phyloP scores from a whole-genome alignment of 1,140 invertebrate genomes.

The Heliconius melpomene region DNA sequence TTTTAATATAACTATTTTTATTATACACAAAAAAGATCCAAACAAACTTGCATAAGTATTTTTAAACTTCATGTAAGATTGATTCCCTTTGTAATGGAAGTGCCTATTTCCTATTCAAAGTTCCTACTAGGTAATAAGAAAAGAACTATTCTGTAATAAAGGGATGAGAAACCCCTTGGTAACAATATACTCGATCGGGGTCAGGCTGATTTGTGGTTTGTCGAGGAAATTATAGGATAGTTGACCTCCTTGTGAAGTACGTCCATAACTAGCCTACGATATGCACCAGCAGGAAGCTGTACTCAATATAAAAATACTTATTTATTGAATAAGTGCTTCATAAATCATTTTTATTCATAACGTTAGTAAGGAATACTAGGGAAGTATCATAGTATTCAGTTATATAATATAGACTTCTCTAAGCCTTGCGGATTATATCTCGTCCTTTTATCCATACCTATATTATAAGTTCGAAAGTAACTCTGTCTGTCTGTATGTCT shows the following conservation, averaged over 20 bases:
- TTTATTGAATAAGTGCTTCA: conserved; percentile 9
- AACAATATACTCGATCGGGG: conserved; percentile 27
- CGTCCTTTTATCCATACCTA: no score
- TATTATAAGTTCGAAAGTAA: no score
- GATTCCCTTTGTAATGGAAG: not conserved
- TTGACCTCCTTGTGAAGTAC: conserved; percentile 24
- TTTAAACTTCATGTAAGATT: not conserved
- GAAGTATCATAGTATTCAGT: not conserved
- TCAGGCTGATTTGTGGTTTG: conserved; percentile 30
- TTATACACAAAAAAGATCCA: not conserved
- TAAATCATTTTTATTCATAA: not conserved
- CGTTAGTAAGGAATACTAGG: not conserved
- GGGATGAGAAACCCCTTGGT: conserved; percentile 14
- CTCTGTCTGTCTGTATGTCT: no score
- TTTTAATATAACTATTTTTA: no score
- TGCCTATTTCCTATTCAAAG: conserved; percentile 1
- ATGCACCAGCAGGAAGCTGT: not conserved
- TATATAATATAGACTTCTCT: no score
- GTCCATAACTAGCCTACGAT: not conserved
- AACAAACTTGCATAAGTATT: not conserved
- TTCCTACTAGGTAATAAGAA: conserved; percentile 18
- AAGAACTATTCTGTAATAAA: conserved; percentile 31
- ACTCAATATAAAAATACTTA: not conserved
- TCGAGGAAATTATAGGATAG: conserved; percentile 27
- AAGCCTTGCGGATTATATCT: no score